Conservation (phyloP, 2,113 vertebrate genomes). For the Chrysochloris asiatica region DNA sequence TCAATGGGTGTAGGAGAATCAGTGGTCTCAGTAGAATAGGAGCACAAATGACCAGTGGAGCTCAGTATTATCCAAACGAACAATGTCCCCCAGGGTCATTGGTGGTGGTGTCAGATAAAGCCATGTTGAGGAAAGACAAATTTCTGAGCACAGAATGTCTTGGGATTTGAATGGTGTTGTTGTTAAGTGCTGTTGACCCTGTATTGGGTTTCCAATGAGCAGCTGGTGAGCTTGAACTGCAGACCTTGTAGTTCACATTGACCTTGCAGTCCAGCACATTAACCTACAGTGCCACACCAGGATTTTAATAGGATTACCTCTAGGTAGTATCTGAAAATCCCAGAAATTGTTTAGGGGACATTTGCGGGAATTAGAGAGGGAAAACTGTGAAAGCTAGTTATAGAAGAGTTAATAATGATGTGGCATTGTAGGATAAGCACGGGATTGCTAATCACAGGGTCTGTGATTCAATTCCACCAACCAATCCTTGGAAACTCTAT, state of each 20-base stretch:
- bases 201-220: no score
- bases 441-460: no score
- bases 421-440: no score
- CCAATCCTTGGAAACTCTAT: no score
- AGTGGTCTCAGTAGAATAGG: background rate
- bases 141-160: background rate
- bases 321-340: background rate
- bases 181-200: no score
- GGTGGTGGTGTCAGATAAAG: background rate
- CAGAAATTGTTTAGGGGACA: background rate
- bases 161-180: no score
- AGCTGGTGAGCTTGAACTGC: no score
- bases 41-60: background rate
- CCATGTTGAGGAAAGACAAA: background rate
- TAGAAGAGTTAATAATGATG: no score
- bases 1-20: background rate
- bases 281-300: no score
- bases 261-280: no score
- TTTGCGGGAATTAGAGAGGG: background rate
- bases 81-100: background rate
- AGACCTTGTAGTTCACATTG: no score
- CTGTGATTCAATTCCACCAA: no score
- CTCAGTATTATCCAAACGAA: background rate
- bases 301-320: conserved; percentile 3
- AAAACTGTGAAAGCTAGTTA: background rate